These are phyloP conservation scores for Aphelocoma californica DNA, from an alignment of 2,797 vertebrate genomes.

Conservation along the genomic window DNA sequence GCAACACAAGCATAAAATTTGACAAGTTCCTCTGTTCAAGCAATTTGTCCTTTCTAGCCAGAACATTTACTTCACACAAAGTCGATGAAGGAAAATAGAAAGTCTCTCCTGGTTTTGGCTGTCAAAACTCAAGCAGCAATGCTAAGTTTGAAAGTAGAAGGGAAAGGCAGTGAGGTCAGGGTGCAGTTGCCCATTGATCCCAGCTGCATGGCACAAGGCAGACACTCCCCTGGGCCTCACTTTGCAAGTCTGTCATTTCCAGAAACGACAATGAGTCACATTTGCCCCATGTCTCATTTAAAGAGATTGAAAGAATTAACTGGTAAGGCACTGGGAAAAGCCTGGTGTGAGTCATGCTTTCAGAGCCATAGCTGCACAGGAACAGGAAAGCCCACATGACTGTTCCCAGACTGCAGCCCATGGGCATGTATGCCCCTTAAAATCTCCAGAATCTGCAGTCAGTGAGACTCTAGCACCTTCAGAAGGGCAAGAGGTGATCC, in stretches of 20 bases:
- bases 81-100: neutral
- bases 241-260: slow-evolving; percentile 11
- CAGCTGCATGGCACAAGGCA: neutral
- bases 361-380: neutral
- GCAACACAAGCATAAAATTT: neutral
- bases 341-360: neutral
- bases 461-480: neutral
- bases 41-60: neutral
- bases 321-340: neutral
- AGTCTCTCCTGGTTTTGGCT: neutral
- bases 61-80: neutral
- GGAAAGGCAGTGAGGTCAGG: neutral
- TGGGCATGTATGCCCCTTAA: neutral
- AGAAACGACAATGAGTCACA: slow-evolving; percentile 9
- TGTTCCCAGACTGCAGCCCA: neutral
- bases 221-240: neutral
- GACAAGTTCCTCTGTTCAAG: neutral
- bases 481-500: neutral
- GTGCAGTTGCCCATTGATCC: neutral
- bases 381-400: neutral
- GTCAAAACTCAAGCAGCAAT: neutral
- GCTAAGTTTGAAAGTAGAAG: slow-evolving; percentile 9
- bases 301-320: slow-evolving; percentile 38
- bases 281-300: neutral
- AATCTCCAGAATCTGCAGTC: neutral